These are phyloP conservation scores for Palythoa heliodiscus DNA, from an alignment of 92 coral and sea anemone species.

Conservation along the genomic window DNA sequence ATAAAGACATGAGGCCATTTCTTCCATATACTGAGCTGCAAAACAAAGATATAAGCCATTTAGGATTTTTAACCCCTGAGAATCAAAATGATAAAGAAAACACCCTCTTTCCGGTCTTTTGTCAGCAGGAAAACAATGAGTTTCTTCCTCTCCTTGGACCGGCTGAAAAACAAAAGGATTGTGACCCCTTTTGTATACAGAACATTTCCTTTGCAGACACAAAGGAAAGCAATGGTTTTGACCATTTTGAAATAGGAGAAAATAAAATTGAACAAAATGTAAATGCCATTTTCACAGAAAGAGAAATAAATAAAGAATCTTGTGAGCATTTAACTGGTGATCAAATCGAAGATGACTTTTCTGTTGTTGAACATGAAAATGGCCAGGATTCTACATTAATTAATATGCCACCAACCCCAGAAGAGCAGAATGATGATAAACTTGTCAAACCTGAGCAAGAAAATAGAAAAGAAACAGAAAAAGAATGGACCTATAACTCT, in stretches of 20 bases:
- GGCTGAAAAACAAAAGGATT: neutral
- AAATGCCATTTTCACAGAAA: neutral
- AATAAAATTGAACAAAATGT: neutral
- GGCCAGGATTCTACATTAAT: neutral
- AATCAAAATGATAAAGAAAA: conserved; percentile 21
- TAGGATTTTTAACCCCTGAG: neutral
- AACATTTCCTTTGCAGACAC: neutral
- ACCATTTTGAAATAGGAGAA: neutral
- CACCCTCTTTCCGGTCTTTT: neutral
- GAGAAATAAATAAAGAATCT: neutral
- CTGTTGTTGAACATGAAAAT: neutral
- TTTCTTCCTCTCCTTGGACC: neutral
- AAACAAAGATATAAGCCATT: neutral
- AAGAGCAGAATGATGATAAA: conserved; percentile 19
- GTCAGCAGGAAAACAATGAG: neutral
- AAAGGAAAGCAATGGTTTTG: neutral
- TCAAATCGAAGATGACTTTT: neutral
- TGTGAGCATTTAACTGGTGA: neutral
- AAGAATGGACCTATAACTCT: conserved; percentile 5
- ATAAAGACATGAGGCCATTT: neutral
- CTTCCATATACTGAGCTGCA: neutral
- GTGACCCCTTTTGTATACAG: neutral
- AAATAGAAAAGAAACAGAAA: neutral
- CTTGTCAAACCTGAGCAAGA: neutral
- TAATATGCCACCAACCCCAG: conserved; percentile 12